Conservation (phyloP, 2,113 vertebrate genomes). For the Caretta caretta region DNA sequence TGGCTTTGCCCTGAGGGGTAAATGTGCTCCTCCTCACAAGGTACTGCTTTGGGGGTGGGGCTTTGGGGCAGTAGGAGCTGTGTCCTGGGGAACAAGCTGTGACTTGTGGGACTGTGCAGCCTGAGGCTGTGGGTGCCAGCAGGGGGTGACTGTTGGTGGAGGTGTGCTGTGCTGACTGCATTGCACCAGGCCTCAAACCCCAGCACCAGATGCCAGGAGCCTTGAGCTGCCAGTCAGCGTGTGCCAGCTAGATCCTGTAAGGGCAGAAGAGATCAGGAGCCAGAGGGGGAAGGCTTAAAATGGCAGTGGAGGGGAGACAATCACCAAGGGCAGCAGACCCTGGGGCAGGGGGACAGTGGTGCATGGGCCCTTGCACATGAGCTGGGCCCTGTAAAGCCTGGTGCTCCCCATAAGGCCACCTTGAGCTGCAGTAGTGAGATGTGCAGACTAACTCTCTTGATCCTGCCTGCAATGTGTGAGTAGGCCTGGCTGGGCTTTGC, state of each 20-base stretch:
- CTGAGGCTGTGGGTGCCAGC: neutral
- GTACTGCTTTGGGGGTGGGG: too few species aligned
- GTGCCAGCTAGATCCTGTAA: neutral
- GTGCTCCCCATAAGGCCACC: too few species aligned
- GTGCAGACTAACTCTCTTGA: too few species aligned
- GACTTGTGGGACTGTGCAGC: neutral
- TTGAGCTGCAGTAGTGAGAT: neutral
- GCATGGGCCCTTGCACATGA: neutral
- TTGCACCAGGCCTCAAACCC: neutral
- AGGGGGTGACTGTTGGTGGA: too few species aligned
- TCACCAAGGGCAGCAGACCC: neutral
- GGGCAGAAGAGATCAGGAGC: too few species aligned
- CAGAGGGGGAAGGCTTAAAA: neutral
- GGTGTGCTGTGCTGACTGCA: neutral
- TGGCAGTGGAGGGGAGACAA: neutral
- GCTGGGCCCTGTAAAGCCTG: too few species aligned
- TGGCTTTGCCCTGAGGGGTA: neutral
- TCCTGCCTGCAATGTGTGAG: neutral
- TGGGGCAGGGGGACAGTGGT: neutral
- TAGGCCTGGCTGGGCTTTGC: too few species aligned
- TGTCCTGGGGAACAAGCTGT: too few species aligned
- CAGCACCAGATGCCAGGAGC: neutral
- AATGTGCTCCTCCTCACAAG: neutral
- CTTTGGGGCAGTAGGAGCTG: too few species aligned
- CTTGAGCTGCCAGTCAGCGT: too few species aligned